Base-by-base conservation (phyloP, 2,113 vertebrate genomes). In the Planiliza haematocheilus region DNA sequence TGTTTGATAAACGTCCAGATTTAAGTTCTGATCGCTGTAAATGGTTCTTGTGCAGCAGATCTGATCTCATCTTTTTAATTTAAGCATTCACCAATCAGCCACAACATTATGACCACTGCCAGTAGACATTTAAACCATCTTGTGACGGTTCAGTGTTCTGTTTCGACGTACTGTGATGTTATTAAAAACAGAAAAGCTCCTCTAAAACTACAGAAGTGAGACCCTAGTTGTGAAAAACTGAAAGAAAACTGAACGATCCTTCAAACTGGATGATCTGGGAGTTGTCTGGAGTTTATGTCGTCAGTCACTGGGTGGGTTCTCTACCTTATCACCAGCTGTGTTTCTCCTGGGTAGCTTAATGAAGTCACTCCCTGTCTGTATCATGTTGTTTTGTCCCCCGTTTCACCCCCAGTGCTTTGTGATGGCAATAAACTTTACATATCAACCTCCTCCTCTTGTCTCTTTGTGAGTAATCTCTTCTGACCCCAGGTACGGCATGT, bases 341-440 rank as follows among this genome's bases (percentile, higher is more conserved):
- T 36, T 69, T 61, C 11, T 74, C 14, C 20, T 64, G 43, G 61
- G 34, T 34, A 10, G 11, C 18, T 67, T 55, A 13, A 53, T 7
- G 16, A 74, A 43, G 36, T 12, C 50, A 43, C 68, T 18, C 39
- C 60, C 70, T 77, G 39, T 74, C 67, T 70, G 48, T 43, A 46
- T 50, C 51, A 45, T 57, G 51, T 56, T 59, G 18, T 67, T 12
- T 63, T 1, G 38, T 43, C 13, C 21, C 48, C 58, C 24, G 5
- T n/a, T n/a, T n/a, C n/a, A n/a, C n/a, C 62, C 63, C 7, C 45
- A 43, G 75, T 72, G 86, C 86, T 93, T 87, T 86, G 79, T 90
- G 83, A 88, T 87, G 77, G 59, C 64, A 94, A 93, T 94, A 93
- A 94, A 94, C 82, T 70, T 79, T 48, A 86, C 75, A 68, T 48